These are phyloP conservation scores for Toxotes chatareus DNA, from an alignment of 2,113 vertebrate species.

Conservation along the genomic window DNA sequence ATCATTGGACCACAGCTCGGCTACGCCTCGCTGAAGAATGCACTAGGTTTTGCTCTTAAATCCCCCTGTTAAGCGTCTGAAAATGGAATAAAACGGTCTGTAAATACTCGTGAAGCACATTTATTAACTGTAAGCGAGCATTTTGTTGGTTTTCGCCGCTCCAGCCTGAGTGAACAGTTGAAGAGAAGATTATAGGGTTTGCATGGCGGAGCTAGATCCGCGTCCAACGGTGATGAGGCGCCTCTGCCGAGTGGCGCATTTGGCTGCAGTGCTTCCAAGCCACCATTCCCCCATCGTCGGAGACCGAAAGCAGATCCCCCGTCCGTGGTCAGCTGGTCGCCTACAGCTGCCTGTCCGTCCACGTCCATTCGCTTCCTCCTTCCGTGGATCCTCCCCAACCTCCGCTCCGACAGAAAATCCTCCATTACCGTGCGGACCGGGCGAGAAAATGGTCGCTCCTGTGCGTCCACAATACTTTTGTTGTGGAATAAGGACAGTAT, in stretches of 20 bases:
- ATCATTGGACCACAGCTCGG: slow-evolving; percentile 80
- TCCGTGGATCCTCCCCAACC: slow-evolving; percentile 84
- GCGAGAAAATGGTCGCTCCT: slow-evolving; percentile 77
- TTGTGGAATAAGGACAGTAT: slow-evolving; percentile 55
- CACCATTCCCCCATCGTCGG: slow-evolving; percentile 81
- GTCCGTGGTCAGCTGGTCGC: slow-evolving; percentile 88
- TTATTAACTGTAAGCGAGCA: slow-evolving; percentile 15
- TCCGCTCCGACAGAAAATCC: slow-evolving; percentile 75
- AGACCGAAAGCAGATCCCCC: slow-evolving; percentile 86
- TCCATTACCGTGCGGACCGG: slow-evolving; percentile 75
- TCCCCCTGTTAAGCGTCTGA: neutral
- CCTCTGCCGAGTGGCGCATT: slow-evolving; percentile 82
- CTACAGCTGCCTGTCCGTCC: slow-evolving; percentile 84
- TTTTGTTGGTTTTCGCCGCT: neutral
- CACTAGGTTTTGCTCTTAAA: slow-evolving; percentile 40
- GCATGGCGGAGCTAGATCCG: slow-evolving; percentile 81
- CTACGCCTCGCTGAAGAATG: slow-evolving; percentile 82
- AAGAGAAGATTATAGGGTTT: slow-evolving; percentile 43
- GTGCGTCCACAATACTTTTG: slow-evolving; percentile 54
- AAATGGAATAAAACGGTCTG: neutral
- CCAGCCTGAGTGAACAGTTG: neutral
- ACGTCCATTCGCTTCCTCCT: slow-evolving; percentile 84
- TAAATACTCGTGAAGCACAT: fast-evolving
- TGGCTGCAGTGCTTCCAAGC: slow-evolving; percentile 82
- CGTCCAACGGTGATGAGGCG: slow-evolving; percentile 80